Evolutionary conservation across 2,888 invertebrate genomes (phyloP), one percentile per base, ranked within the genome.

Genomic region (Idaea biselata): DNA sequence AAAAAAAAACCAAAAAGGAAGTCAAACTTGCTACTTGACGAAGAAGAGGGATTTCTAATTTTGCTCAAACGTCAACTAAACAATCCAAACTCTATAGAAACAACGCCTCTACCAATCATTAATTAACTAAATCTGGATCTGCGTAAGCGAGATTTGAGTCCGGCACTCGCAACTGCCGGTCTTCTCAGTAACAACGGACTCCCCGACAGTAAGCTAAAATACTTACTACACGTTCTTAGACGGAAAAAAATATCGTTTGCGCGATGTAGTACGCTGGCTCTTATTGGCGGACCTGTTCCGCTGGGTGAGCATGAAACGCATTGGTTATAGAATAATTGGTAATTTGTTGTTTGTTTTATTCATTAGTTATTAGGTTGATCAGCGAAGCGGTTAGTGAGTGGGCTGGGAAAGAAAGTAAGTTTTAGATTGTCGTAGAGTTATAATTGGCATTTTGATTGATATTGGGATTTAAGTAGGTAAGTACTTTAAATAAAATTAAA

Each of bases 131-230:
- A 78, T 25, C 25, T 25, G 25, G 80, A 78, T 79, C 76, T 80
- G 79, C 72, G 78, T 64, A 16, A 88, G 89, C 90, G 89, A 90
- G 89, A 72, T 74, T 88, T 89, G 82, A 83, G 89, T 87, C 90
- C 88, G 90, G 88, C 85, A 78, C 88, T 90, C 89, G 88, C 89
- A 72, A 88, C 71, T 75, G 83, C 89, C 89, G 86, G 88, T 88
- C 89, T 90, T 90, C 90, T 77, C 82, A 84, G 84, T 85, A 88
- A 68, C 89, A 90, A 90, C 88, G 90, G 89, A 90, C 90, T 88
- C 86, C 89, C 89, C 89, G 72, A 64, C 1, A 0, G 2, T 44
- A 1, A 1, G 0, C 0, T 0, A 3, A 0, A 17, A 18, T 16
- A 11, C 6, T 7, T 60, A 59, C 2, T 54, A 72, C 77, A 77